These are phyloP conservation scores for Enoplosus armatus DNA, from an alignment of 2,797 vertebrate species.

Conservation along the genomic window DNA sequence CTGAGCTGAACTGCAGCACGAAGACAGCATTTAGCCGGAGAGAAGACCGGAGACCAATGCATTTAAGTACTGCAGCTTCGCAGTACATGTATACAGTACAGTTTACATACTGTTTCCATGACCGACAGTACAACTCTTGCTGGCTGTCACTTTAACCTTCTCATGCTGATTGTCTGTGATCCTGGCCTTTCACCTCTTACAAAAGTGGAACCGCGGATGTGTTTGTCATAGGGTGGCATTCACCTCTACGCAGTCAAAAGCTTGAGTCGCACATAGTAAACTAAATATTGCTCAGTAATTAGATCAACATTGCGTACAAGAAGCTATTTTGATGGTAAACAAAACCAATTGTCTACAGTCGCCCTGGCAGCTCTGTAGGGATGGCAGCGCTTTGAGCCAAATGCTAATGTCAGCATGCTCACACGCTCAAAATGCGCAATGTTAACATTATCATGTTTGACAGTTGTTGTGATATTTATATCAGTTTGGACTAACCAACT, in stretches of 20 bases:
- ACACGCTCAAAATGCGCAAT: not conserved
- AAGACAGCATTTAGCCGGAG: not conserved
- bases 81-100: not conserved
- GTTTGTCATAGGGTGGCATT: conserved; percentile 53
- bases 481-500: too few species aligned
- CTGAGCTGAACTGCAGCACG: conserved; percentile 1
- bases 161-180: conserved; percentile 18
- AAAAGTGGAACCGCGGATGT: conserved; percentile 15
- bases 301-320: conserved; percentile 34
- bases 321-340: conserved; percentile 6
- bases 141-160: conserved; percentile 5
- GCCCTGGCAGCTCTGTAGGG: not conserved
- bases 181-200: not conserved
- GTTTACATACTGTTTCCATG: not conserved
- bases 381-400: not conserved
- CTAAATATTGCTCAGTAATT: conserved; percentile 34
- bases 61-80: not conserved
- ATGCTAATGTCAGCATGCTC: not conserved
- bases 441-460: not conserved
- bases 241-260: conserved; percentile 43
- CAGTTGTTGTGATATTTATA: too few species aligned
- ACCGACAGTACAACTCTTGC: not conserved
- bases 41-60: too few species aligned
- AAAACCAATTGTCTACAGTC: not conserved
- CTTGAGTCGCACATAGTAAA: conserved; percentile 9